Conservation (phyloP, 1,140 invertebrate species). For the Zaprionus capensis region DNA sequence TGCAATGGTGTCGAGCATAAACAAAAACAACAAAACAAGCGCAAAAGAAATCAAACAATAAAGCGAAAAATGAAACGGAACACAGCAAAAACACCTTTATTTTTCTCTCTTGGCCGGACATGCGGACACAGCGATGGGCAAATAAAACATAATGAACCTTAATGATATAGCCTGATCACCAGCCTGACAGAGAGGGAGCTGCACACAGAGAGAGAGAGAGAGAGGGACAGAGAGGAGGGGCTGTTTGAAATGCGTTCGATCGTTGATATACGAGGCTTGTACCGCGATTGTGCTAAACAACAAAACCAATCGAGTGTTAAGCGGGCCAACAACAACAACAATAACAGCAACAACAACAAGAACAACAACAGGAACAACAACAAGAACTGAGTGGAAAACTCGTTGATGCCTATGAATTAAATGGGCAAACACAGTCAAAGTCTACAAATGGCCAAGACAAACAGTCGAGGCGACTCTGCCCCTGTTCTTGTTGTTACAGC, state of each 20-base stretch:
- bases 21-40: constrained; percentile 68
- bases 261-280: constrained; percentile 51
- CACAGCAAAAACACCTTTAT: constrained; percentile 72
- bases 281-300: constrained; percentile 72
- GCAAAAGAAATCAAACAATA: constrained; percentile 70
- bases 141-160: constrained; percentile 80
- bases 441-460: constrained; percentile 76
- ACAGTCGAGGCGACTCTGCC: constrained; percentile 55
- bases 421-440: constrained; percentile 50
- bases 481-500: constrained; percentile 72
- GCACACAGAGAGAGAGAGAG: too few species aligned
- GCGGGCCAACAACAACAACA: constrained; percentile 59
- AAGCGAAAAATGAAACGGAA: constrained; percentile 73
- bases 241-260: constrained; percentile 35
- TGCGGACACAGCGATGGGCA: constrained; percentile 55
- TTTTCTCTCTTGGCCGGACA: constrained; percentile 62
- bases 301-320: constrained; percentile 81
- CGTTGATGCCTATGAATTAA: constrained; percentile 66
- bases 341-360: not conserved
- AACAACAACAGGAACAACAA: constrained; percentile 6
- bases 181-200: not conserved
- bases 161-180: constrained; percentile 60
- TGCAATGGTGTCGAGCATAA: constrained; percentile 79
- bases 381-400: constrained; percentile 43
- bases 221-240: constrained; percentile 16